Percentiles rank a stretch among this genome's conserved stretches.
Conservation (phyloP, 2,888 invertebrate genomes). For the Lasioglossum oenotherae region DNA sequence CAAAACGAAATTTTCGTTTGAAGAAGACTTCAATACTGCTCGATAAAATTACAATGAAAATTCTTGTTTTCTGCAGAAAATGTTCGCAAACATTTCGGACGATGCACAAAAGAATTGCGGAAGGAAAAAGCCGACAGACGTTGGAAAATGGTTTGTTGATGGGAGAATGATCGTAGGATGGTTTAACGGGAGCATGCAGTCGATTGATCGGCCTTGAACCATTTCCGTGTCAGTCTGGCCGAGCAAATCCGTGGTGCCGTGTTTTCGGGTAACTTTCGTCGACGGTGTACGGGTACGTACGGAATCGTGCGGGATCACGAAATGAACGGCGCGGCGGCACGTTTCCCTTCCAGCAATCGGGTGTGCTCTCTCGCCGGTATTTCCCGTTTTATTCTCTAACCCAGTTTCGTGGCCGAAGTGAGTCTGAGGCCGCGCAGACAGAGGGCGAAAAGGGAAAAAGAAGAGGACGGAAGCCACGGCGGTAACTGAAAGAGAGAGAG, state of each 20-base stretch:
- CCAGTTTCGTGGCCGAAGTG: constrained; percentile 63
- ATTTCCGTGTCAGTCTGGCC: constrained; percentile 34
- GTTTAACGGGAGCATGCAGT: constrained; percentile 37
- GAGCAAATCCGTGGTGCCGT: constrained; percentile 42
- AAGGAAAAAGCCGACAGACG: neutral
- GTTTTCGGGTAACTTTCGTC: constrained; percentile 41
- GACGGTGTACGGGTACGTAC: constrained; percentile 15
- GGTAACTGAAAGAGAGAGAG: constrained; percentile 38
- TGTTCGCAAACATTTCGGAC: neutral
- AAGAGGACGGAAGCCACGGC: constrained; percentile 50
- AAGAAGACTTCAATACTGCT: neutral
- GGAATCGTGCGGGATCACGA: constrained; percentile 53
- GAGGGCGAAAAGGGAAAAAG: constrained; percentile 55
- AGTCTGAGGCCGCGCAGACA: constrained; percentile 43
- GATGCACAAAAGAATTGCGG: neutral
- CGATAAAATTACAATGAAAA: neutral
- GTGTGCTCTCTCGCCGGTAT: constrained; percentile 53
- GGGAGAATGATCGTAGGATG: neutral
- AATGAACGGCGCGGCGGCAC: constrained; percentile 21
- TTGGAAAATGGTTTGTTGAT: neutral
- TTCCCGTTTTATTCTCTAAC: constrained; percentile 70
- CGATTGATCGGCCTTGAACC: constrained; percentile 65
- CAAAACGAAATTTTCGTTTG: neutral
- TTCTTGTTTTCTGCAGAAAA: neutral
- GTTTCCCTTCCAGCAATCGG: constrained; percentile 63